phyloP scores from a whole-genome alignment of 2,888 invertebrate genomes.

The Acrobasis consociella region DNA sequence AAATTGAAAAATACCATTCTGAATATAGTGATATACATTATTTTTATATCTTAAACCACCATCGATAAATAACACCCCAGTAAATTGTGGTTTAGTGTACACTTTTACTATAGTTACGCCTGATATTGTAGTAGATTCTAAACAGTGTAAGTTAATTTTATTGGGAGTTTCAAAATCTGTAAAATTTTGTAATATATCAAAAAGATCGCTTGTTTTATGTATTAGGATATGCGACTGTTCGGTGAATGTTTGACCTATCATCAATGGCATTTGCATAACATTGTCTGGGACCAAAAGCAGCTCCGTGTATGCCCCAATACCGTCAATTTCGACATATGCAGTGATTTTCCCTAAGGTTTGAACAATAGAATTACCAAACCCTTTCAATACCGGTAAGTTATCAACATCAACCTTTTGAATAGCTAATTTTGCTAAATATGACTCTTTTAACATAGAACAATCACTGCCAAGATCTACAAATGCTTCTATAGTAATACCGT shows the following conservation, averaged over 20 bases:
- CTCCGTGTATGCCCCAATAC: background rate
- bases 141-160: background rate
- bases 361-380: conserved; percentile 11
- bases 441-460: too few relatives aligned
- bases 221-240: conserved; percentile 7
- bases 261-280: background rate
- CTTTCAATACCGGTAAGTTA: background rate
- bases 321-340: background rate
- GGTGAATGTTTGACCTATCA: conserved; percentile 11
- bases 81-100: too few relatives aligned
- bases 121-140: background rate
- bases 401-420: too few relatives aligned
- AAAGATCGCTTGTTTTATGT: conserved; percentile 31
- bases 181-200: background rate
- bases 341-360: background rate
- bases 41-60: background rate
- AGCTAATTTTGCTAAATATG: too few relatives aligned
- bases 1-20: too few relatives aligned
- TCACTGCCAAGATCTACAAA: conserved; percentile 9
- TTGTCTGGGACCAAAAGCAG: background rate
- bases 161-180: too few relatives aligned
- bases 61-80: background rate
- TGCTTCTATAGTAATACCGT: background rate
- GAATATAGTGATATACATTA: too few relatives aligned
- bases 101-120: too few relatives aligned